These are phyloP conservation scores for Scaptomyza flava DNA, from an alignment of 2,888 invertebrate genomes.

Conservation along the genomic window DNA sequence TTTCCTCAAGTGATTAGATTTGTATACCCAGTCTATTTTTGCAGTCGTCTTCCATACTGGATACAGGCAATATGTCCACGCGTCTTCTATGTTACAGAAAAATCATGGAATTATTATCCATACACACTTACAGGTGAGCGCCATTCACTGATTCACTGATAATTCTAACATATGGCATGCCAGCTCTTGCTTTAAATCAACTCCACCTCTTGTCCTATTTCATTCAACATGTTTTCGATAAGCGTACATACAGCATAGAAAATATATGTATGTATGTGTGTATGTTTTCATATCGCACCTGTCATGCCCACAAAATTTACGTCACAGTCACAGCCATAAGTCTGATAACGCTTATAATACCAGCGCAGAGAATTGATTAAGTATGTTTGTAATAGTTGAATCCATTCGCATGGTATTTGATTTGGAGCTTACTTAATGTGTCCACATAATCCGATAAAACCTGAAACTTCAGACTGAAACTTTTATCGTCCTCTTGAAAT, in stretches of 20 bases:
- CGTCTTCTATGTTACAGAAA: constrained; percentile 96
- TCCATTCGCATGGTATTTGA: constrained; percentile 39
- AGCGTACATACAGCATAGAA: constrained; percentile 10
- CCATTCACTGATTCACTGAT: background rate
- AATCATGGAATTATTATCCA: constrained; percentile 98
- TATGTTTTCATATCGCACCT: constrained; percentile 32
- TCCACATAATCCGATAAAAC: constrained; percentile 7
- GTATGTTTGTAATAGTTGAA: constrained; percentile 41
- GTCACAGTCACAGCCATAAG: constrained; percentile 43
- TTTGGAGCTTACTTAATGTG: constrained; percentile 4
- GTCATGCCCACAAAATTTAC: constrained; percentile 36
- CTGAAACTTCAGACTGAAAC: constrained; percentile 4
- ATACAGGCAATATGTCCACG: constrained; percentile 93
- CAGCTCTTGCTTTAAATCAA: constrained; percentile 13
- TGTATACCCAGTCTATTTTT: background rate
- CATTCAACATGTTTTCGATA: constrained; percentile 41
- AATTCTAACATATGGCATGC: constrained; percentile 47
- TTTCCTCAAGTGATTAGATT: background rate
- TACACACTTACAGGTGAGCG: constrained; percentile 92
- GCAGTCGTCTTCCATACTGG: constrained; percentile 94
- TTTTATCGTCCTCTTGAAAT: background rate
- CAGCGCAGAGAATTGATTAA: background rate
- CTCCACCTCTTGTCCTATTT: background rate
- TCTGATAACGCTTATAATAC: constrained; percentile 19
- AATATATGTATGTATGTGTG: background rate